Evolutionary conservation across 2,888 invertebrate genomes (phyloP), one percentile per base, ranked within the genome.

Genomic region (Reticulitermes lucifugus): DNA sequence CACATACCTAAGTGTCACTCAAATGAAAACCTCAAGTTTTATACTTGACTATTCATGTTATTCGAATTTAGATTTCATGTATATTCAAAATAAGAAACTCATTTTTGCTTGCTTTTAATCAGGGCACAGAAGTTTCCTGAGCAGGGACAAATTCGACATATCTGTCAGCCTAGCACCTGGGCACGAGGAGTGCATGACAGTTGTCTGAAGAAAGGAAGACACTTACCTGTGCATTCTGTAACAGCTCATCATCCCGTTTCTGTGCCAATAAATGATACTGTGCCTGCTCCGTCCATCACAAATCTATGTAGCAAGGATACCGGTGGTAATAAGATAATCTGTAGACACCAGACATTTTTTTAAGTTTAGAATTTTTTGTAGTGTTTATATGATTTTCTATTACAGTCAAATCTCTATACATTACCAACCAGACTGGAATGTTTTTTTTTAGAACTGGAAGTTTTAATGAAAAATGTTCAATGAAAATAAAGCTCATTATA

Each of bases 111-210:
- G 5, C 65, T n/a, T 65, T 65, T 7, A 7, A 65, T 65, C 65
- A 80, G 80, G 43, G 4, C 29, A n/a, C 65, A 60, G 59, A 80
- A 80, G 41, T 43, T n/a, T 70, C 14, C n/a, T 59, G 82, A 82
- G 25, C n/a, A 41, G 70, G 25, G 82, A 2, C 60, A 46, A 29
- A 41, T 70, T 77, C 77, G n/a, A 12, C 77, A 77, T 21, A 43
- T 77, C 41, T 77, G 22, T 46, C 77, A 77, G 25, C 77, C 77
- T 10, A 46, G n/a, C 18, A 46, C 43, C n/a, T 46, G 77, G 77
- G 12, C n/a, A 46, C 35, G 14, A 46, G n/a, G 22, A 22, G 41
- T 22, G 2, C 43, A 43, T 43, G 77, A 46, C 25, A n/a, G 2
- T 46, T 18, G 29, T 46, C 46, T 46, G 6, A 77, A 77, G 77